Percentiles rank a stretch among this genome's conserved stretches.
These are phyloP conservation scores for Gila orcuttii DNA, from an alignment of 2,113 vertebrate genomes.

Conservation along the genomic window DNA sequence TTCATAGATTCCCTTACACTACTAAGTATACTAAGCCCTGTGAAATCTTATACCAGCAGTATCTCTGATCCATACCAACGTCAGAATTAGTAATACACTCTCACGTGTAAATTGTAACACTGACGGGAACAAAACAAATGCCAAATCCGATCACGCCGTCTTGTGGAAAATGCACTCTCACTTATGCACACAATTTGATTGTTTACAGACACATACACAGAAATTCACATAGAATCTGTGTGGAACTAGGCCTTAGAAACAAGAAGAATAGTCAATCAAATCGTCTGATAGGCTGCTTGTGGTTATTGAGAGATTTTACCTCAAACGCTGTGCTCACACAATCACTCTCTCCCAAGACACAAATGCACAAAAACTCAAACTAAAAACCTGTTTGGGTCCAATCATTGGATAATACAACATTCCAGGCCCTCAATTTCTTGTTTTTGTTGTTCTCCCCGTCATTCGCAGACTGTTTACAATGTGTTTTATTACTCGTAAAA, in stretches of 20 bases:
- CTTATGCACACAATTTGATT: conserved; percentile 9
- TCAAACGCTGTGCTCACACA: conserved; percentile 45
- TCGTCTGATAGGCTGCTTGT: not conserved
- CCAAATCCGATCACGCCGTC: not conserved
- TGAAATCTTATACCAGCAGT: conserved; percentile 21
- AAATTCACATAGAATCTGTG: not conserved
- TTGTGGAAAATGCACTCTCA: not conserved
- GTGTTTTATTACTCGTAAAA: conserved; percentile 52
- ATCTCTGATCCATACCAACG: not conserved
- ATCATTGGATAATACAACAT: conserved; percentile 51
- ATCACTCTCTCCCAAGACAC: conserved; percentile 28
- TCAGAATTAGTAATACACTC: conserved; percentile 17
- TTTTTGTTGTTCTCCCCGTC: conserved; percentile 1
- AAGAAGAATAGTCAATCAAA: conserved; percentile 13
- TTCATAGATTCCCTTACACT: not conserved
- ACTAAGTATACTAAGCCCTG: conserved; percentile 8
- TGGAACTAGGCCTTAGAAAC: conserved; percentile 48
- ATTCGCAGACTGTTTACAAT: conserved; percentile 57
- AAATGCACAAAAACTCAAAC: conserved; percentile 30
- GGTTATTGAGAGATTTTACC: conserved; percentile 31
- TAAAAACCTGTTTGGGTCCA: conserved; percentile 35
- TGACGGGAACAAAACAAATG: not conserved
- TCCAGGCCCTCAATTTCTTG: conserved; percentile 30
- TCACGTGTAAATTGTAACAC: not conserved
- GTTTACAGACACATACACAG: conserved; percentile 23